Evolutionary conservation across 2,888 invertebrate genomes (phyloP), one percentile per base, ranked within the genome.

Genomic region (Blastobasis lacticolella): DNA sequence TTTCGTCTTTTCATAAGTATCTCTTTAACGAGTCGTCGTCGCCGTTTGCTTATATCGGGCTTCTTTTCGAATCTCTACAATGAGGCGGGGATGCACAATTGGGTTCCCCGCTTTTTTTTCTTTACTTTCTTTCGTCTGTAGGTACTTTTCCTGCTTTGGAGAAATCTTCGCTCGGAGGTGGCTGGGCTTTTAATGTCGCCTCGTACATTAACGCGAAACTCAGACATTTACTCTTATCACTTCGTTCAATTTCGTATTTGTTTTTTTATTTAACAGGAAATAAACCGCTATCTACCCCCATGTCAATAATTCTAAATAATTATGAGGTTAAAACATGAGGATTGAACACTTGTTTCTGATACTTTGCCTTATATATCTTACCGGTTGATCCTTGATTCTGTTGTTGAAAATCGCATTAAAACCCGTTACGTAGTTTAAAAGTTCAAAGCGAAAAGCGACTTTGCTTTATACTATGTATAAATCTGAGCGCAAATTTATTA

Each of bases 1-100:
- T 67, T 66, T 69, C 57, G 58, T 62, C 65, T 64, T 69, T 75
- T 74, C 63, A 68, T 71, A 71, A 75, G 71, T 71, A 71, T 71
- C 66, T 69, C 63, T 71, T 73, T 71, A 76, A 67, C 65, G 66
- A 73, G 66, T 69, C 64, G 64, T 69, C 66, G 64, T 58, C 66
- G 62, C 71, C 62, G 62, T 66, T 70, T 67, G 62, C 67, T 70
- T 72, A 63, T 69, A 72, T 69, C 66, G 66, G 61, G 63, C 67
- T 71, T 68, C 70, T 73, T 70, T 73, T 63, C 58, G 69, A 66
- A 62, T 70, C 57, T 57, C 66, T 51, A 73, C 70, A 73, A 71
- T 68, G 61, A 69, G 64, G 58, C 65, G 65, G 57, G 55, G 63
- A 73, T 71, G 69, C 69, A 73, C 73, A 74, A 73, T 75, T 73